Evolutionary conservation across 2,888 invertebrate genomes (phyloP).

Genomic region (Ischnus inquisitorius): DNA sequence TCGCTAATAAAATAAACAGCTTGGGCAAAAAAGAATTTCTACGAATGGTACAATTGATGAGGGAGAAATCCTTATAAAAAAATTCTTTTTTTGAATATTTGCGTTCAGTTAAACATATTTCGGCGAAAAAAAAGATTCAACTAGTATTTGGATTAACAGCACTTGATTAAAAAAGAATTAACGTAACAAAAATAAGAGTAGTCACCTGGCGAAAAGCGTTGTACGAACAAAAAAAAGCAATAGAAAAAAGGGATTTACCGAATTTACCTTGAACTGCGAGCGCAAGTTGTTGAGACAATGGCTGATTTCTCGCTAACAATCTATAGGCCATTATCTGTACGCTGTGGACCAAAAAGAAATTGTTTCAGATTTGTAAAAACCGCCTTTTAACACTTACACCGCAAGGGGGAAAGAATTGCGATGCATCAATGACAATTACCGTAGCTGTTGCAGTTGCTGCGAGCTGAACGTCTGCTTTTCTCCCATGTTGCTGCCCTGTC

Average conservation of each 20-base stretch:
- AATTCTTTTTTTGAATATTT: too few relatives aligned
- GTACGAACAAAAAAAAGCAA: slow-evolving; percentile 55
- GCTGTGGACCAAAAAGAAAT: slow-evolving; percentile 82
- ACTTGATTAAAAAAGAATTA: not conserved
- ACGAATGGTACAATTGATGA: too few relatives aligned
- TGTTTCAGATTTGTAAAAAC: not conserved
- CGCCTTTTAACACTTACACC: not conserved
- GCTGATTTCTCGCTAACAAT: slow-evolving; percentile 96
- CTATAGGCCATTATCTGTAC: slow-evolving; percentile 98
- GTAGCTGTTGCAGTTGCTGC: slow-evolving; percentile 94
- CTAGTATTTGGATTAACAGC: not conserved
- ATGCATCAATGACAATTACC: slow-evolving; percentile 84
- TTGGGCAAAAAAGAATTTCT: not conserved
- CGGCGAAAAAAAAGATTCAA: not conserved
- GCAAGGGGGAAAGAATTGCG: not conserved
- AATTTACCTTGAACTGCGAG: slow-evolving; percentile 89
- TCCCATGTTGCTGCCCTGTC: slow-evolving; percentile 88
- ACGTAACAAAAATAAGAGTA: slow-evolving; percentile 79
- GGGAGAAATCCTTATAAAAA: too few relatives aligned
- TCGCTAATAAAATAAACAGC: not conserved
- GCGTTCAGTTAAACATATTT: not conserved
- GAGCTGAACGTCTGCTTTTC: slow-evolving; percentile 91
- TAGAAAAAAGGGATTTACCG: slow-evolving; percentile 8
- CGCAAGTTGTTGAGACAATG: slow-evolving; percentile 92
- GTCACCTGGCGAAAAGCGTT: slow-evolving; percentile 73